These are phyloP conservation scores for Heteromyza rotundicornis DNA, from an alignment of 2,888 invertebrate species.

Conservation along the genomic window DNA sequence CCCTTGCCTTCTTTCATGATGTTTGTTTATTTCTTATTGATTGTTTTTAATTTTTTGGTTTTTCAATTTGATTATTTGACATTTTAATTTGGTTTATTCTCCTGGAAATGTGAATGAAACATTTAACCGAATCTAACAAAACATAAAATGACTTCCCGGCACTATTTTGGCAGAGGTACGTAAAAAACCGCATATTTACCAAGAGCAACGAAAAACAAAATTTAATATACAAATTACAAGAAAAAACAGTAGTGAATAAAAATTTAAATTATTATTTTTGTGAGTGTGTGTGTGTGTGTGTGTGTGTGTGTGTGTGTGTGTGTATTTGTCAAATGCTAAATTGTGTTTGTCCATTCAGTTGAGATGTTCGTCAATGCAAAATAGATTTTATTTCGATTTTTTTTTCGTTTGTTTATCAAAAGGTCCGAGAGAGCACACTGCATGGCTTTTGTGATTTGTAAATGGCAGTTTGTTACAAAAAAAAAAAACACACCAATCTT, in stretches of 20 bases:
- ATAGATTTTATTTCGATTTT: slow-evolving; percentile 13
- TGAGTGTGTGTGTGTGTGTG: too few relatives aligned
- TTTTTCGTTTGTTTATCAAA: slow-evolving; percentile 25
- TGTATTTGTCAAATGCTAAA: slow-evolving; percentile 24
- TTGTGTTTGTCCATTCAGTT: slow-evolving; percentile 27
- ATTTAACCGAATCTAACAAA: slow-evolving; percentile 42
- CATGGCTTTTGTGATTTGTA: slow-evolving; percentile 58
- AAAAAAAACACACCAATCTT: too few relatives aligned
- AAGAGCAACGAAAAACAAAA: too few relatives aligned
- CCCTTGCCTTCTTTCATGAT: slow-evolving; percentile 17
- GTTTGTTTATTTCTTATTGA: slow-evolving; percentile 18
- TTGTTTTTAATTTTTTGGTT: slow-evolving; percentile 7
- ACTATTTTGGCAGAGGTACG: slow-evolving; percentile 64
- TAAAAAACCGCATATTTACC: slow-evolving; percentile 39
- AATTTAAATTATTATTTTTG: slow-evolving; percentile 10
- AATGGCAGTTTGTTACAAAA: neutral
- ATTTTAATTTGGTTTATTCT: slow-evolving; percentile 12
- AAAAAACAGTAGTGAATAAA: slow-evolving; percentile 35
- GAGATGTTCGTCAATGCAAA: neutral
- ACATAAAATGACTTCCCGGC: slow-evolving; percentile 62
- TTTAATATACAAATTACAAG: slow-evolving; percentile 18
- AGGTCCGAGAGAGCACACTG: slow-evolving; percentile 63
- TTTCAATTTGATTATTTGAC: slow-evolving; percentile 8
- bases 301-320: slow-evolving; percentile 5
- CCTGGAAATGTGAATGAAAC: slow-evolving; percentile 18